Percentiles rank a stretch among this genome's conserved stretches.
phyloP scores from a whole-genome alignment of 2,113 vertebrate species.

The Entelurus aequoreus region DNA sequence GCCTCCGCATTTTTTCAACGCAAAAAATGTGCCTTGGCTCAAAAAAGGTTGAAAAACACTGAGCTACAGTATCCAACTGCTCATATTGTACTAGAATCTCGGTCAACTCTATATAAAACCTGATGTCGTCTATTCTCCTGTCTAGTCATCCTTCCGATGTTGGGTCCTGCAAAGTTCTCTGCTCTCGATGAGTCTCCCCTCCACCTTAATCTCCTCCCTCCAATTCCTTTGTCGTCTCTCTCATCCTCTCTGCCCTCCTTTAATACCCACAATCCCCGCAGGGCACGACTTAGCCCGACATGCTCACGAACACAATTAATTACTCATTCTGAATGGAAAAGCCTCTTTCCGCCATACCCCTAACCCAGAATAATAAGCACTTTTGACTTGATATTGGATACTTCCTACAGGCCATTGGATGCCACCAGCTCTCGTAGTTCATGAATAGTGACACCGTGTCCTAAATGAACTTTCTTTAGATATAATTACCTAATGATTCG shows the following conservation, averaged over 20 bases:
- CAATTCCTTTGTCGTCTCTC: slow-evolving; percentile 33
- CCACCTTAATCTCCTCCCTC: slow-evolving; percentile 9
- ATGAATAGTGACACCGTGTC: not conserved
- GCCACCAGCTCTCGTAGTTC: not conserved
- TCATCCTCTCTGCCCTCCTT: slow-evolving; percentile 29
- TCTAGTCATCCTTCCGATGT: slow-evolving; percentile 22
- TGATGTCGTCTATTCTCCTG: slow-evolving; percentile 13
- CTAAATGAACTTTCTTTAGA: not conserved
- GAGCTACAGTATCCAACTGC: no score
- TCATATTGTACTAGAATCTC: no score
- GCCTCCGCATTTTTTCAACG: no score
- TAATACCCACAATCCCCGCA: slow-evolving; percentile 64
- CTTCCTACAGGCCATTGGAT: not conserved
- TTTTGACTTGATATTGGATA: slow-evolving; percentile 33
- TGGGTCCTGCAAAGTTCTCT: no score
- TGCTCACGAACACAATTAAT: slow-evolving; percentile 64
- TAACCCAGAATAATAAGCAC: slow-evolving; percentile 57
- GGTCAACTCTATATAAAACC: no score
- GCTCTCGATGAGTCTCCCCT: slow-evolving; percentile 6
- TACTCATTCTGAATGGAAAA: slow-evolving; percentile 65
- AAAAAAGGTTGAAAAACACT: no score
- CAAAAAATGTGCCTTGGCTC: no score
- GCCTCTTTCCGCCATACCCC: slow-evolving; percentile 51
- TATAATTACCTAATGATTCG: slow-evolving; percentile 2
- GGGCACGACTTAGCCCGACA: slow-evolving; percentile 58